Evolutionary conservation across 1,140 invertebrate species (phyloP).

Genomic region (Bombus superbus): DNA sequence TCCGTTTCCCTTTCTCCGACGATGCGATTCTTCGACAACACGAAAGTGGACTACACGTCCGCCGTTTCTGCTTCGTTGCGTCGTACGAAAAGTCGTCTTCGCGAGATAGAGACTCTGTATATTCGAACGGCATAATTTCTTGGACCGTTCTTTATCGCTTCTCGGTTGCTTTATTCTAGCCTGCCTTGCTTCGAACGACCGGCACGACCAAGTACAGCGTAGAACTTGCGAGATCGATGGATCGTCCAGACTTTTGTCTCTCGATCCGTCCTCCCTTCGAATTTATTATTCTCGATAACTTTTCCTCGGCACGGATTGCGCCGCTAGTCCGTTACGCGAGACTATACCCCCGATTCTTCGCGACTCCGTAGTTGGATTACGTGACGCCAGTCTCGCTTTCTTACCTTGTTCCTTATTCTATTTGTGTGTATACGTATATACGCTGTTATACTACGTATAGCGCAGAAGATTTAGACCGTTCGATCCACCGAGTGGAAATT

Average conservation of each 20-base stretch:
- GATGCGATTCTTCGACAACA: constrained; percentile 20
- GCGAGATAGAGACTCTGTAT: constrained; percentile 44
- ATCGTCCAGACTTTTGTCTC: constrained; percentile 73
- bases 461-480: too few relatives aligned
- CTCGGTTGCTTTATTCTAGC: constrained; percentile 14
- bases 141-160: constrained; percentile 49
- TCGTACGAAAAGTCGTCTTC: constrained; percentile 43
- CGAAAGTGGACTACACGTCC: constrained; percentile 43
- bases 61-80: constrained; percentile 35
- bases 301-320: constrained; percentile 50
- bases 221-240: constrained; percentile 51
- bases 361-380: constrained; percentile 1
- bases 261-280: constrained; percentile 63
- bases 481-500: too few relatives aligned
- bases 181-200: not conserved
- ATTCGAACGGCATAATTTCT: constrained; percentile 76
- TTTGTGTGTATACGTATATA: not conserved
- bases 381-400: constrained; percentile 48
- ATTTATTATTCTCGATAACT: constrained; percentile 79
- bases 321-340: not conserved
- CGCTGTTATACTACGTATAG: too few relatives aligned
- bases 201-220: too few relatives aligned
- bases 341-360: too few relatives aligned
- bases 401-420: constrained; percentile 30
- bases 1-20: not conserved